Evolutionary conservation across 2,888 invertebrate species (phyloP), one percentile per base, ranked within the genome.

Genomic region (Hedychridium roseum): DNA sequence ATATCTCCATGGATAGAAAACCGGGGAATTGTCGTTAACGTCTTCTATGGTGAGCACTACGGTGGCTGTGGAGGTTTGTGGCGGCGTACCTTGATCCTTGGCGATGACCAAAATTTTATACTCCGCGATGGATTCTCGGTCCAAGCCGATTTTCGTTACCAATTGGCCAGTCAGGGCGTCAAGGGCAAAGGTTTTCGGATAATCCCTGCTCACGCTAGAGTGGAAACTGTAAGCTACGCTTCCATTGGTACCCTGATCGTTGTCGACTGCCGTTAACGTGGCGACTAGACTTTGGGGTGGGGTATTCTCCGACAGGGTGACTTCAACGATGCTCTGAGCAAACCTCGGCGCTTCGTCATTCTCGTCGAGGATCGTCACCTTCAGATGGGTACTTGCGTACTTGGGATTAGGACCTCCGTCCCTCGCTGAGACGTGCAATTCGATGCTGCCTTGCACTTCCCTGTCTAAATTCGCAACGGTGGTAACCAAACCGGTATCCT

Each of bases 331-430:
- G 23, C 83, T 81, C 71, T 91, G 90, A 0, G 88, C 86, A 80
- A 97, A 97, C 65, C 85, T 83, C 0, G 97, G 97, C 12, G 89
- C 88, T 80, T 96, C 94, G 73, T 97, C 97, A 78, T 97, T 97
- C 80, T 96, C 96, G 80, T 97, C 97, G 52, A 94, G 81, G 60
- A 97, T 91, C 2, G 89, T 92, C 3, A 97, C 90, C 81, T 92
- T 92, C 14, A 97, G 81, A 74, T 91, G 88, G 0, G 96, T 93
- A 65, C 90, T 90, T 1, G 94, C 94, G 86, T 90, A 93, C 79
- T 94, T 93, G 0, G 96, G 95, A 79, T 93, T 95, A 0, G 95
- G 93, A 0, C 96, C 96, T 1, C 95, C 95, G 76, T 97, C 97
- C 63, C 92, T 82, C 0, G 97, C 97, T 0, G 92, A 92, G 40